phyloP scores from a whole-genome alignment of 2,113 vertebrate species.

The Motacilla tschutschensis region DNA sequence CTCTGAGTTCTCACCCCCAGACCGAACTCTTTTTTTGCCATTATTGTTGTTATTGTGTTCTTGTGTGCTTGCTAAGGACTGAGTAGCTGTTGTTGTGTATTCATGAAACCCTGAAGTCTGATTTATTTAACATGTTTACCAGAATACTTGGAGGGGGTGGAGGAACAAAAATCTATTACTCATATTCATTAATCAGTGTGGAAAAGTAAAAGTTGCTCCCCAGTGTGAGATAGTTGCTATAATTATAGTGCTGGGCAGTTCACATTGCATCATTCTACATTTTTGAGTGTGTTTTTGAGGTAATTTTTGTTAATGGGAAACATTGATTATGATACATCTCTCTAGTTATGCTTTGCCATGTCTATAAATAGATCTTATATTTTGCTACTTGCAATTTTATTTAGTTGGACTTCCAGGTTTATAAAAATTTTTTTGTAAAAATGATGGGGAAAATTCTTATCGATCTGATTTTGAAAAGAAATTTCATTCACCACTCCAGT shows the following conservation, averaged over 20 bases:
- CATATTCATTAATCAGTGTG: constrained; percentile 27
- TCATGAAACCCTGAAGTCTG: constrained; percentile 8
- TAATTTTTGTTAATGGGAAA: constrained; percentile 30
- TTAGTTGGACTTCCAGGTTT: background rate
- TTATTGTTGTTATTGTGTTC: background rate
- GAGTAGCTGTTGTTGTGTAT: background rate
- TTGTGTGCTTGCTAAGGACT: background rate
- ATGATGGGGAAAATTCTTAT: background rate
- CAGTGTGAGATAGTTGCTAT: background rate
- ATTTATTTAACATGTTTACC: constrained; percentile 37
- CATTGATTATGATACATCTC: background rate
- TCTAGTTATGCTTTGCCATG: background rate
- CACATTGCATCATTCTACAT: constrained; percentile 6
- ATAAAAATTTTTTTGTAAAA: background rate
- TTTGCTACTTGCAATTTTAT: background rate
- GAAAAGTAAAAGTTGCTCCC: constrained; percentile 34
- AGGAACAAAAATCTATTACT: constrained; percentile 36
- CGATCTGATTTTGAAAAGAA: background rate
- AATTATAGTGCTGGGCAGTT: constrained; percentile 39
- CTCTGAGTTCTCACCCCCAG: background rate
- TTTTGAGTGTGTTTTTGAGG: background rate
- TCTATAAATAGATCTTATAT: background rate
- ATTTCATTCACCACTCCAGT: background rate
- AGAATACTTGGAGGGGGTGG: background rate
- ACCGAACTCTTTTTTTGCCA: background rate